Conservation (phyloP, 2,797 vertebrate genomes). For the Crax fasciolata region DNA sequence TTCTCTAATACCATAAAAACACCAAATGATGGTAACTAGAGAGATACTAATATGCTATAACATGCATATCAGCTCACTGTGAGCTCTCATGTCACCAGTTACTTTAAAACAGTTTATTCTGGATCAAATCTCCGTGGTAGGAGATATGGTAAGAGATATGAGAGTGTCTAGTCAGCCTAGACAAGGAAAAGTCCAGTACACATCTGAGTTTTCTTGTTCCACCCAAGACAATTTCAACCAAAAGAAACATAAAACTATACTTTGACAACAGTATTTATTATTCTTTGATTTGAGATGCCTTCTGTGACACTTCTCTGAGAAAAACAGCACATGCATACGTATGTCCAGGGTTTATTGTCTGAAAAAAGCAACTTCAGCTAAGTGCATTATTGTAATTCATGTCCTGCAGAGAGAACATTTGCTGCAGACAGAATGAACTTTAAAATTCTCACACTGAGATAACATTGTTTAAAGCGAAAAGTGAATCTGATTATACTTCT, state of each 20-base stretch:
- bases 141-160: fast-evolving
- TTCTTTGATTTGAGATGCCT: neutral
- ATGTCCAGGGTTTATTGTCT: neutral
- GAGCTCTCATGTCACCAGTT: neutral
- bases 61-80: fast-evolving
- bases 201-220: neutral
- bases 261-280: neutral
- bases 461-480: neutral
- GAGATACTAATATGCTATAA: neutral
- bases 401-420: neutral
- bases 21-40: neutral
- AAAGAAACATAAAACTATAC: neutral
- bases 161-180: neutral
- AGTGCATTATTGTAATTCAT: neutral
- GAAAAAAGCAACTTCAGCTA: neutral
- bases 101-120: neutral
- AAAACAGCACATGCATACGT: neutral
- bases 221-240: neutral
- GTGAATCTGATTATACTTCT: neutral
- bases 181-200: neutral
- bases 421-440: neutral
- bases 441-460: neutral
- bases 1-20: neutral
- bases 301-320: neutral
- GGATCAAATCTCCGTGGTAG: too few species aligned